Evolutionary conservation across 2,888 invertebrate species (phyloP), one percentile per base, ranked within the genome.

Genomic region (Acanthosepion lycidas): DNA sequence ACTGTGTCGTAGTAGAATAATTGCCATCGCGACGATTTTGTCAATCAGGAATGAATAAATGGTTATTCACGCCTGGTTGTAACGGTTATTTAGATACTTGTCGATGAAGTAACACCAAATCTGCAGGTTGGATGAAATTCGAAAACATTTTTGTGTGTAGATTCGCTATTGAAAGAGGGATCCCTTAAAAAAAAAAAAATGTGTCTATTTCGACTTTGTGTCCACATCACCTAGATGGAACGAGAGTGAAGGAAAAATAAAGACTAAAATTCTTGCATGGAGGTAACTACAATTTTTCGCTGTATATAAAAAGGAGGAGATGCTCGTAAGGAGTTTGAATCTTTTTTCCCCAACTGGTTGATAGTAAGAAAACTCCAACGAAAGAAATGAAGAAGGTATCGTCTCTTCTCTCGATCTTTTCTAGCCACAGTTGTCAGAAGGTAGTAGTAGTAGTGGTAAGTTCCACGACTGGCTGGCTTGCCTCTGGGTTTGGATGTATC

Each of bases 361-460:
- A 78, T 9, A 12, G 12, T 78, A n/a, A 23, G 78, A 15, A 78
- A 78, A 78, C n/a, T 78, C n/a, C 59, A 59, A 59, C 59, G 59
- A 59, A 59, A 6, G 23, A 59, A 59, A 23, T 59, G 59, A 23
- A 23, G 59, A 59, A 59, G 59, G 23, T 59, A 59, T 59, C 59
- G n/a, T 78, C n/a, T 78, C n/a, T 20, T n/a, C 78, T 12, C n/a
- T 78, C 78, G 4, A 26, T 78, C n/a, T n/a, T n/a, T 78, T 33
- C 20, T 78, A 78, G n/a, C 78, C 78, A 78, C 78, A 78, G 78
- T 78, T 78, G 78, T 78, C 78, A 78, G 78, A 78, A n/a, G n/a
- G n/a, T n/a, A 15, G 78, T 78, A 78, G 78, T n/a, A 78, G 78
- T n/a, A 78, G 78, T 78, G n/a, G n/a, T 78, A 78, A 78, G 78